phyloP scores from a whole-genome alignment of 1,140 invertebrate genomes.

The Dinoponera quadriceps region DNA sequence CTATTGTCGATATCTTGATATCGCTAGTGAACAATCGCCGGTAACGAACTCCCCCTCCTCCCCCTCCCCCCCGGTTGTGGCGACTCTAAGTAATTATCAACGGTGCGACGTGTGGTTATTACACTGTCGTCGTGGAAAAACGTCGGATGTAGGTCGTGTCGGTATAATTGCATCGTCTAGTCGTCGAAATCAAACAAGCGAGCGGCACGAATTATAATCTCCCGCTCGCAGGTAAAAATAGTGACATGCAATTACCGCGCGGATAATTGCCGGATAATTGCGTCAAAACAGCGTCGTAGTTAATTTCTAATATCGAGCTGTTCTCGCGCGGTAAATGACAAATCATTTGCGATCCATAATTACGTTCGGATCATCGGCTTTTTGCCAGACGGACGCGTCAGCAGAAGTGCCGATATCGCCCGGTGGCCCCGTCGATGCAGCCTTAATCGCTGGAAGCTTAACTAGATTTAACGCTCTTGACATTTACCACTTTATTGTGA shows the following conservation, averaged over 20 bases:
- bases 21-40: background rate
- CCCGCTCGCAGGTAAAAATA: background rate
- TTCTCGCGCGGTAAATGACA: background rate
- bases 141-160: background rate
- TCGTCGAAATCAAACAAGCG: conserved; percentile 21
- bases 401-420: conserved; percentile 35
- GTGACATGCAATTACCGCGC: conserved; percentile 1
- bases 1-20: background rate
- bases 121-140: background rate
- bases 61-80: background rate
- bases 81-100: background rate
- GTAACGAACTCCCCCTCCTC: too few species aligned
- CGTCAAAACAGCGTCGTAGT: conserved; percentile 9
- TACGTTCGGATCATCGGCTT: background rate
- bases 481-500: conserved; percentile 54
- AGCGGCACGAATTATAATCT: background rate
- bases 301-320: conserved; percentile 22
- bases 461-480: conserved; percentile 57
- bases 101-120: background rate
- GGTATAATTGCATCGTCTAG: conserved; percentile 6
- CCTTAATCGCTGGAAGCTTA: conserved; percentile 52
- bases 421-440: conserved; percentile 5
- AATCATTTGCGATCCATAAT: conserved; percentile 33
- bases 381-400: conserved; percentile 10
- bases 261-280: background rate